Base-by-base conservation (phyloP, 2,888 invertebrate genomes). In the Malthinus flaveolus region DNA sequence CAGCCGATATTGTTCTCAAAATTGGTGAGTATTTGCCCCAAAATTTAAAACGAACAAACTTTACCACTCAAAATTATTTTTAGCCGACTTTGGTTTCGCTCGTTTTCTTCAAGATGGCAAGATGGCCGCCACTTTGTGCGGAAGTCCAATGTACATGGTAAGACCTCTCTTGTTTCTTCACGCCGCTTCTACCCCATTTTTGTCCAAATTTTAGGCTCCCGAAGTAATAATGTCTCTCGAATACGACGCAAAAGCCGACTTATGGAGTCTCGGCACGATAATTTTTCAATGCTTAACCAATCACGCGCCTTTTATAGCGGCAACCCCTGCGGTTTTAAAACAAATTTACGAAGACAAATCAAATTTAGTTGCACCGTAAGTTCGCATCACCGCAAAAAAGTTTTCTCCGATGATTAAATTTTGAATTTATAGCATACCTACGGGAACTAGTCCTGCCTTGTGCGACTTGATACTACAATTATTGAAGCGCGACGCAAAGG, bases 81-180 rank as follows among this genome's bases (percentile, higher is more conserved):
- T 79, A 92, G 97, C 97, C 75, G 99, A 99, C 83, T 99, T 99
- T 83, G 99, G 99, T 49, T 99, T 99, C 82, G 99, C 99, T 51
- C 85, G 99, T 76, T 98, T 99, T 80, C 84, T 99, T 45, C 93
- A 95, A 80, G 98, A 98, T 77, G 99, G 99, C 63, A 97, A 96
- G 53, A 99, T 99, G 99, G 99, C 99, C 53, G 98, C 97, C 62
- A 99, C 99, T 32, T 83, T 99, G 37, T 99, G 99, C 80, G 99
- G 99, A 45, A 99, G 98, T 46, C 99, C 99, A 9, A 99, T 99
- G 99, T 99, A 99, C 77, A 99, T 99, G 98, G 95, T 95, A 81
- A 83, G 74, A 2, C 5, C 23, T 2, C 23, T 3, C 23, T 2
- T 23, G 5, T 3, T 2, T 23, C 23, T 3, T 23, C 23, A 23